A percentile compares a stretch with the other conserved stretches of the same genome.
Conservation (phyloP, 2,888 invertebrate genomes). For the Rhingia campestris region DNA sequence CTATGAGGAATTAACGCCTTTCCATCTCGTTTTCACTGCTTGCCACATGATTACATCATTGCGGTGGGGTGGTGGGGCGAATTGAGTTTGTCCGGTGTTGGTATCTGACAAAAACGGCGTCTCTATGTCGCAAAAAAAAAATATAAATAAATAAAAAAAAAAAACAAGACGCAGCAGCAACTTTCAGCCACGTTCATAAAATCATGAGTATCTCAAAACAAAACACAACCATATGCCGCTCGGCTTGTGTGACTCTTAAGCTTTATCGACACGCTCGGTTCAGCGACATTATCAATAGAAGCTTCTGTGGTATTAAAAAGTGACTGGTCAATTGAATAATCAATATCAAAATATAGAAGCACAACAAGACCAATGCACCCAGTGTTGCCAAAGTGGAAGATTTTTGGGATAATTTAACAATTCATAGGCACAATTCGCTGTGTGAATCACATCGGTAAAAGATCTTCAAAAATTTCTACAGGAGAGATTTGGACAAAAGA, state of each 20-base stretch:
- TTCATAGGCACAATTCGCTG: too few relatives aligned
- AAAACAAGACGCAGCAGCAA: slow-evolving; percentile 10
- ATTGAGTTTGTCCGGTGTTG: slow-evolving; percentile 12
- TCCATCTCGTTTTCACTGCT: slow-evolving; percentile 30
- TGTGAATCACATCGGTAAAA: too few relatives aligned
- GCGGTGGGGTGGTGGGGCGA: neutral
- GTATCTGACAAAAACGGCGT: slow-evolving; percentile 11
- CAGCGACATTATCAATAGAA: slow-evolving; percentile 14
- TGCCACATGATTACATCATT: slow-evolving; percentile 40
- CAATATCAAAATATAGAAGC: slow-evolving; percentile 9
- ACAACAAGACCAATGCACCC: neutral
- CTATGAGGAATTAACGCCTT: slow-evolving; percentile 27
- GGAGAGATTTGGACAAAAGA: too few relatives aligned
- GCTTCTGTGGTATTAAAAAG: slow-evolving; percentile 14
- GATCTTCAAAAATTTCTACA: too few relatives aligned
- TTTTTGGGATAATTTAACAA: neutral
- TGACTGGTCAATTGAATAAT: slow-evolving; percentile 35
- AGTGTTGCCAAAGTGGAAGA: neutral
- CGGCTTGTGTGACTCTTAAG: neutral
- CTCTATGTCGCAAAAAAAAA: slow-evolving; percentile 35
- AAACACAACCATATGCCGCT: neutral
- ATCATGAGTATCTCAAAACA: neutral
- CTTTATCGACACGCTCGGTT: slow-evolving; percentile 8
- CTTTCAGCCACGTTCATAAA: slow-evolving; percentile 28
- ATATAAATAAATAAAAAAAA: slow-evolving; percentile 12